Conservation (phyloP, 2,888 invertebrate genomes). For the Noctuana brunneofusca region DNA sequence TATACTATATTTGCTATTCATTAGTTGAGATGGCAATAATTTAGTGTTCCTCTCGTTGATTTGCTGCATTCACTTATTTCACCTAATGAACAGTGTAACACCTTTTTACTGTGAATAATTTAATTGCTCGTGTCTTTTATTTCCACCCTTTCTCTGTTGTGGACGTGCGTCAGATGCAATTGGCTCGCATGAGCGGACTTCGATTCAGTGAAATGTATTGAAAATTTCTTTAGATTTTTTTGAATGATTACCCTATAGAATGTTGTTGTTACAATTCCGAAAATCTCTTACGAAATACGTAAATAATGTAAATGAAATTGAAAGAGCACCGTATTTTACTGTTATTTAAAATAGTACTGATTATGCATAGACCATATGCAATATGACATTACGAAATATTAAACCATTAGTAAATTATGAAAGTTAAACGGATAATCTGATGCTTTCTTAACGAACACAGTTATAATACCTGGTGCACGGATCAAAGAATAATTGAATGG, state of each 20-base stretch:
- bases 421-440: neutral
- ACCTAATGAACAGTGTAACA: slow-evolving; percentile 32
- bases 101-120: slow-evolving; percentile 37
- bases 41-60: neutral
- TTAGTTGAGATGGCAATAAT: neutral
- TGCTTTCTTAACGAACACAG: neutral
- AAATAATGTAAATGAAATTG: neutral
- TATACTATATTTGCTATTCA: neutral
- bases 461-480: neutral
- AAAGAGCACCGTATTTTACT: too few species aligned
- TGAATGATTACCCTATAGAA: slow-evolving; percentile 38
- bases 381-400: neutral
- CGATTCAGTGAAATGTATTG: slow-evolving; percentile 41
- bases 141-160: slow-evolving; percentile 42
- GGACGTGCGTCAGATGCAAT: slow-evolving; percentile 42
- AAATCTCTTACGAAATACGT: neutral
- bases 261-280: neutral
- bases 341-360: neutral
- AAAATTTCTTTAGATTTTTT: slow-evolving; percentile 41
- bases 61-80: slow-evolving; percentile 8
- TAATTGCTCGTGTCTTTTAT: slow-evolving; percentile 39
- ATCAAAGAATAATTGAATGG: slow-evolving; percentile 57
- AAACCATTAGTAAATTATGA: neutral
- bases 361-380: neutral
- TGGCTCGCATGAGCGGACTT: slow-evolving; percentile 40